These are phyloP conservation scores for Micromys minutus DNA, from an alignment of 2,113 vertebrate species.

Conservation along the genomic window DNA sequence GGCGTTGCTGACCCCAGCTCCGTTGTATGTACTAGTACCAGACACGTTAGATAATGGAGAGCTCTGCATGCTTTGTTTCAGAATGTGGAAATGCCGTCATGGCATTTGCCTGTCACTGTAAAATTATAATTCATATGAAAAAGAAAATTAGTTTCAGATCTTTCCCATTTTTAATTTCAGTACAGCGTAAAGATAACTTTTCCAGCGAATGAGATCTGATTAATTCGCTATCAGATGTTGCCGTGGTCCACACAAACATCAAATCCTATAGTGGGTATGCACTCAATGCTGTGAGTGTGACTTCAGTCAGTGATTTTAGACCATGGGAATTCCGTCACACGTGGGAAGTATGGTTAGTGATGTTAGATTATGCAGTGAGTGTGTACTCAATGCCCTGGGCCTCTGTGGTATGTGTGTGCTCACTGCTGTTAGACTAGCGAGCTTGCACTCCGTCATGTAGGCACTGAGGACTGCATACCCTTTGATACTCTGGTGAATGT, in stretches of 20 bases:
- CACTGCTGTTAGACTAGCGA: not conserved
- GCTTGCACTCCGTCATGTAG: not conserved
- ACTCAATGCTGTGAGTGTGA: not conserved
- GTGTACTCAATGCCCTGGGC: not conserved
- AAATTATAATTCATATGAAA: slow-evolving; percentile 10
- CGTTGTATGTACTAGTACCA: not conserved
- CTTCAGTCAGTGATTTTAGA: not conserved
- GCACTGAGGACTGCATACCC: not conserved
- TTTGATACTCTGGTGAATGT: not conserved
- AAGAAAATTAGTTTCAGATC: not conserved
- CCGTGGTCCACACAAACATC: not conserved
- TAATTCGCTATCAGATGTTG: not conserved
- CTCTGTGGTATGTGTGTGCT: not conserved
- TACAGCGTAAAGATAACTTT: not conserved
- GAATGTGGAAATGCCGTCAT: not conserved
- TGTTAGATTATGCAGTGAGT: not conserved
- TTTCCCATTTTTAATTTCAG: not conserved
- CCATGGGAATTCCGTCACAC: not conserved
- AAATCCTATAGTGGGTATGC: not conserved
- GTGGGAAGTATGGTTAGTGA: accelerated
- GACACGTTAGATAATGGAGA: not conserved
- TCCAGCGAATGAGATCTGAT: not conserved
- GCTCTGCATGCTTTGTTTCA: not conserved
- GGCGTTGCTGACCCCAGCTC: not conserved
- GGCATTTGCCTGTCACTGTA: not conserved